phyloP scores from a whole-genome alignment of 2,113 vertebrate genomes.

The Ondatra zibethicus region DNA sequence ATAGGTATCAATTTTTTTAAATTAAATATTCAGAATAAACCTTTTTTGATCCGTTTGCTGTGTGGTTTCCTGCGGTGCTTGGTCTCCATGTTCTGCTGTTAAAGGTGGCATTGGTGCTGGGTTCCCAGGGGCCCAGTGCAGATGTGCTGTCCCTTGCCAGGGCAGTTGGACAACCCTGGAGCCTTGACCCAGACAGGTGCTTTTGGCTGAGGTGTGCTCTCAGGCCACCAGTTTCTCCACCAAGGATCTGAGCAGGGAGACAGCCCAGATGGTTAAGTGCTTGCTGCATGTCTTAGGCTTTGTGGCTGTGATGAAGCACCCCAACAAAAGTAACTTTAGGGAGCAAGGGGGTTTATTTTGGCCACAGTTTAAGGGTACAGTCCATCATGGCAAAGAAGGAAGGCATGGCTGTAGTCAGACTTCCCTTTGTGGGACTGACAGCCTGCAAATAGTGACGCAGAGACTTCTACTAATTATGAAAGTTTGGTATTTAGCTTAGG shows the following conservation, averaged over 20 bases:
- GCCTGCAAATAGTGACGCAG: background rate
- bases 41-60: slow-evolving; percentile 82
- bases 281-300: background rate
- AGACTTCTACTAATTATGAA: background rate
- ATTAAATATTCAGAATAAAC: slow-evolving; percentile 89
- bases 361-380: background rate
- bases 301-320: background rate
- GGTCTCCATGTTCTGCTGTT: fast-evolving
- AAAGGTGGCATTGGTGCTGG: background rate
- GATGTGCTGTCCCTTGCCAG: no score
- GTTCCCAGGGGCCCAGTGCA: background rate
- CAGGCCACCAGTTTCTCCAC: fast-evolving
- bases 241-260: background rate
- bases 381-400: background rate
- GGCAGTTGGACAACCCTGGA: background rate
- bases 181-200: background rate
- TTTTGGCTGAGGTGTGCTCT: background rate
- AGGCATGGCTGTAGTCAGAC: background rate
- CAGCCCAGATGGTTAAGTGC: background rate
- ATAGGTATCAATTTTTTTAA: slow-evolving; percentile 88
- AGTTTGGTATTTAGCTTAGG: background rate
- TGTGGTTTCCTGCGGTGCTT: background rate
- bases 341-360: background rate
- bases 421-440: background rate
- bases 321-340: background rate